A percentile compares a stretch with the other conserved stretches of the same genome.
These are phyloP conservation scores for Sebastiscus albofasciatus DNA, from an alignment of 2,797 vertebrate species.

Conservation along the genomic window DNA sequence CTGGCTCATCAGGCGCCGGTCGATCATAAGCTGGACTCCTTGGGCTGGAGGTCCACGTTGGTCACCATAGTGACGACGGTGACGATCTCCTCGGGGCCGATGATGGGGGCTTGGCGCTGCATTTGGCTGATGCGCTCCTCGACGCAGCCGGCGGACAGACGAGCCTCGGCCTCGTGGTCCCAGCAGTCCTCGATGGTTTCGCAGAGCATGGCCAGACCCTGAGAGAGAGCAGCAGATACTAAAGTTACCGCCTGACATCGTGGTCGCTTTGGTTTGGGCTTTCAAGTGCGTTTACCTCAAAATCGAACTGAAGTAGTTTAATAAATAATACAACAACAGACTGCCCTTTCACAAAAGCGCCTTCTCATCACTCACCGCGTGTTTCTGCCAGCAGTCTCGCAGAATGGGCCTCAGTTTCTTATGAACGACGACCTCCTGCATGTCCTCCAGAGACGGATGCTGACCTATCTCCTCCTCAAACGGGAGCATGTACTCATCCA, in stretches of 20 bases:
- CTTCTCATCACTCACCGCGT: constrained; percentile 84
- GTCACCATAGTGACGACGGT: constrained; percentile 98
- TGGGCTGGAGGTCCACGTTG: constrained; percentile 98
- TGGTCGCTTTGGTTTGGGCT: too few relatives aligned
- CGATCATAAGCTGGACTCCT: constrained; percentile 99
- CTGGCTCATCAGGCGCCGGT: constrained; percentile 55
- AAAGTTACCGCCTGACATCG: neutral
- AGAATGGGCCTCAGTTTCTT: constrained; percentile 96
- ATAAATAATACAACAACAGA: neutral
- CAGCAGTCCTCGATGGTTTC: constrained; percentile 99
- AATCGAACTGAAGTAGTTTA: neutral
- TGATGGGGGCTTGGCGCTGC: constrained; percentile 93
- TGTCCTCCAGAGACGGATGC: constrained; percentile 98
- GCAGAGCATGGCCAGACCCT: constrained; percentile 96
- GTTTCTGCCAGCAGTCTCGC: constrained; percentile 97
- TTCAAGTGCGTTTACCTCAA: neutral
- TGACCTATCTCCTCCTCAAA: constrained; percentile 98
- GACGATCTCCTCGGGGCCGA: constrained; percentile 95
- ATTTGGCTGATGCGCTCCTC: constrained; percentile 96
- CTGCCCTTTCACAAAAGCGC: neutral
- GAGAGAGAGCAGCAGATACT: neutral
- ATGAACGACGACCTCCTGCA: constrained; percentile 99
- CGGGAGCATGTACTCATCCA: constrained; percentile 97
- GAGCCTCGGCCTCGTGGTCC: constrained; percentile 98
- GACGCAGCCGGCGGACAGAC: constrained; percentile 95